Evolutionary conservation across 2,888 invertebrate genomes (phyloP).

Genomic region (Rutpela maculata): DNA sequence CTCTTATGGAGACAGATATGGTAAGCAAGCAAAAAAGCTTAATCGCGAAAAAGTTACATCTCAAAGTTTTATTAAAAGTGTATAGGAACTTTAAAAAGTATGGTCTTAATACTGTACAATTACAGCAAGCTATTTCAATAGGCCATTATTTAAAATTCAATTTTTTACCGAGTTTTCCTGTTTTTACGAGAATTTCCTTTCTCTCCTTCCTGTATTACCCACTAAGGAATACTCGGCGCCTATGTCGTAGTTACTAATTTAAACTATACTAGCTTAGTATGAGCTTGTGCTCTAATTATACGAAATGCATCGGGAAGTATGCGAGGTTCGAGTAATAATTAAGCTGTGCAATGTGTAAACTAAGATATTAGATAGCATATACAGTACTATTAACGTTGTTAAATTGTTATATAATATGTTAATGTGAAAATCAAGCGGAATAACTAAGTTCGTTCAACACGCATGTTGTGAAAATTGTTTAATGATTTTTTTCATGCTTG

Average conservation of each 20-base stretch:
- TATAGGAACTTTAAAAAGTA: too few relatives aligned
- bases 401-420: constrained; percentile 27
- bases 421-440: constrained; percentile 9
- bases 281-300: constrained; percentile 22
- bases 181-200: not conserved
- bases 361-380: constrained; percentile 30
- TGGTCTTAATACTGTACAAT: too few relatives aligned
- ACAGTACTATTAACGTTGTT: constrained; percentile 22
- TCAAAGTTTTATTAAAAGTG: too few relatives aligned
- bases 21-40: too few relatives aligned
- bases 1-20: too few relatives aligned
- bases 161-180: not conserved
- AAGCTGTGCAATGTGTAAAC: constrained; percentile 34
- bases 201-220: not conserved
- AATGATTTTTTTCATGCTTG: not conserved
- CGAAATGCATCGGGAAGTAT: constrained; percentile 28
- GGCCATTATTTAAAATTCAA: too few relatives aligned
- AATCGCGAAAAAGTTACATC: too few relatives aligned
- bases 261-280: not conserved
- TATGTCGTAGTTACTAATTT: constrained; percentile 19
- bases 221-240: not conserved
- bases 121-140: too few relatives aligned
- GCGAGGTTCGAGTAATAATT: constrained; percentile 23
- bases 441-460: constrained; percentile 6
- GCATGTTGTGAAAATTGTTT: constrained; percentile 18